Conservation (phyloP, 2,888 invertebrate species). For the Dorcus parallelipipedus region DNA sequence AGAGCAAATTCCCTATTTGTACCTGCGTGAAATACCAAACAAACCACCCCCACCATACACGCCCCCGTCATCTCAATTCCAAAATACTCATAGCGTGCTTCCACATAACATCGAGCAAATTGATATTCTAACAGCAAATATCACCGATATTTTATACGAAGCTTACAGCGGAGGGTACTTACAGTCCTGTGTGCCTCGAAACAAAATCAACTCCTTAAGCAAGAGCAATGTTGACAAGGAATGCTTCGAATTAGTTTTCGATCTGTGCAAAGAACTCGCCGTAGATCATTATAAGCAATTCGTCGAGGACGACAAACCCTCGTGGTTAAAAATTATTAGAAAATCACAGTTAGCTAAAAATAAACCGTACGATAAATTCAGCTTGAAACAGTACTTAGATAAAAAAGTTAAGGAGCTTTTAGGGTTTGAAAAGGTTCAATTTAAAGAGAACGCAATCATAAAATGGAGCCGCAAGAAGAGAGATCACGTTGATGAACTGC, state of each 20-base stretch:
- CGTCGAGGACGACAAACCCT: slow-evolving; percentile 49
- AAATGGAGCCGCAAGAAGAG: slow-evolving; percentile 63
- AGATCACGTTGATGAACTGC: slow-evolving; percentile 69
- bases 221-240: slow-evolving; percentile 42
- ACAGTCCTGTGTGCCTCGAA: slow-evolving; percentile 25
- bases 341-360: slow-evolving; percentile 41
- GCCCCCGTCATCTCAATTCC: slow-evolving; percentile 50
- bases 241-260: slow-evolving; percentile 59
- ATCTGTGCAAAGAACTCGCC: slow-evolving; percentile 60
- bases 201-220: not conserved
- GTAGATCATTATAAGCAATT: slow-evolving; percentile 51
- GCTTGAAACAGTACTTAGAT: slow-evolving; percentile 52
- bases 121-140: slow-evolving; percentile 48
- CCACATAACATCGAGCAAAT: slow-evolving; percentile 51
- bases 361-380: slow-evolving; percentile 50
- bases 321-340: slow-evolving; percentile 54
- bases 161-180: slow-evolving; percentile 43
- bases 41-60: slow-evolving; percentile 76
- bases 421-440: slow-evolving; percentile 52
- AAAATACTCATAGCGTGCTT: slow-evolving; percentile 37
- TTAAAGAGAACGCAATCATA: slow-evolving; percentile 57
- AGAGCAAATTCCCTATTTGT: slow-evolving; percentile 54
- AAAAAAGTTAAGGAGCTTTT: slow-evolving; percentile 54
- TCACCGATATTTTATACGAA: slow-evolving; percentile 49
- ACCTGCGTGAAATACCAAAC: slow-evolving; percentile 66